Conservation (phyloP, 1,140 invertebrate genomes). For the Fopius arisanus region DNA sequence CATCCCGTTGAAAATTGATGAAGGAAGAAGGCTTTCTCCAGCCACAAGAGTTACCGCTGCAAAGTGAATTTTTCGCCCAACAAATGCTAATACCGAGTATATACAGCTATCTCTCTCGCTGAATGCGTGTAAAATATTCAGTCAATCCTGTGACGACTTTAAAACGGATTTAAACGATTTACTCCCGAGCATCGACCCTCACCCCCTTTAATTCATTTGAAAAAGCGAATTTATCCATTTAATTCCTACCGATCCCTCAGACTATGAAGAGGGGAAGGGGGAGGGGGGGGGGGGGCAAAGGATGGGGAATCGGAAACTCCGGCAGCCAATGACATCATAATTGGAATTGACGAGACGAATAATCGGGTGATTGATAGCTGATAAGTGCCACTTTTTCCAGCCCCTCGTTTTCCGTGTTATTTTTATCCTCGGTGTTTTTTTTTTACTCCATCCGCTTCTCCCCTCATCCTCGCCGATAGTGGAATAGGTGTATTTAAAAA, state of each 20-base stretch:
- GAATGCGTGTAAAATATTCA: conserved; percentile 29
- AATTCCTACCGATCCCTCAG: conserved; percentile 17
- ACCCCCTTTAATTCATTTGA: too few relatives aligned
- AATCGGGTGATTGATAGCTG: conserved; percentile 8
- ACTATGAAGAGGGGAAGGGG: too few relatives aligned
- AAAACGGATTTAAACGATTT: conserved; percentile 26
- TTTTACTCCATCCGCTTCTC: not conserved
- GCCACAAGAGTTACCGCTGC: not conserved
- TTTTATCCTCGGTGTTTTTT: not conserved
- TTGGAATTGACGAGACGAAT: conserved; percentile 14
- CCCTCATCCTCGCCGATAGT: not conserved
- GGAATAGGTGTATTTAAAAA: conserved; percentile 9
- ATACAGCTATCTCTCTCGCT: too few relatives aligned
- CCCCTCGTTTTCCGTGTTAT: not conserved
- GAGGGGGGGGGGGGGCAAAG: too few relatives aligned
- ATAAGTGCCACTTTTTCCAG: not conserved
- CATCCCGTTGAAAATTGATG: conserved; percentile 39
- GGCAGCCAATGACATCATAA: not conserved
- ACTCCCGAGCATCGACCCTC: too few relatives aligned
- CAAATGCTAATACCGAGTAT: too few relatives aligned
- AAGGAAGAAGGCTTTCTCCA: conserved; percentile 4
- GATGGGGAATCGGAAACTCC: not conserved
- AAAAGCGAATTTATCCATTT: conserved; percentile 33
- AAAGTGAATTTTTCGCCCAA: not conserved
- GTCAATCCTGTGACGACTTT: conserved; percentile 22